Percentiles rank a stretch among this genome's conserved stretches.
Evolutionary conservation across 1,140 invertebrate species (phyloP).

Genomic region (Drosophila nigromelanica): DNA sequence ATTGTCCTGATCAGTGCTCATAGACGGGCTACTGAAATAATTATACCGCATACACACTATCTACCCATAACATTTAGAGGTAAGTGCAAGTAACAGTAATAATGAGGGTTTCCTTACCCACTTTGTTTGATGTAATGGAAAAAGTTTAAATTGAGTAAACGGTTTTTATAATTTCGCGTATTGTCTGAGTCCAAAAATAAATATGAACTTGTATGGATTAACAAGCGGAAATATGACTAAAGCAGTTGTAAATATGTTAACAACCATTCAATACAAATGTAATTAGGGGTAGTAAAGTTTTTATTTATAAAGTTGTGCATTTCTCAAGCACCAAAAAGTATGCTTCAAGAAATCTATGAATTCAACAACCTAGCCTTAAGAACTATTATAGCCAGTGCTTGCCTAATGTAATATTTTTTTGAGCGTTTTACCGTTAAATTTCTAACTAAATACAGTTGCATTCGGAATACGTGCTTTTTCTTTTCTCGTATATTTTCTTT

Average conservation of each 20-base stretch:
- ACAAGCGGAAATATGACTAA: too few species aligned
- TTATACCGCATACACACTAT: conserved; percentile 41
- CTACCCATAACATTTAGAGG: conserved; percentile 28
- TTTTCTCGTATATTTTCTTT: background rate
- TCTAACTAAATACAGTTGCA: background rate
- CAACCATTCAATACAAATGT: too few species aligned
- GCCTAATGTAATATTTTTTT: too few species aligned
- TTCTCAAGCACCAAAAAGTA: conserved; percentile 19
- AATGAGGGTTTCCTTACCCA: conserved; percentile 8
- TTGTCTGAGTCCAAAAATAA: background rate
- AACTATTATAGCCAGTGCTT: too few species aligned
- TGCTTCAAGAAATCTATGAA: conserved; percentile 6
- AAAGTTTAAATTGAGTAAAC: conserved; percentile 28
- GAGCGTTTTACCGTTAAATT: too few species aligned
- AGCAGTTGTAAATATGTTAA: too few species aligned
- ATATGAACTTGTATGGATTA: background rate
- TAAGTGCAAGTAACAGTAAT: background rate
- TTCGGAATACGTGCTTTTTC: background rate
- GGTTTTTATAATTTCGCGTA: conserved; percentile 16
- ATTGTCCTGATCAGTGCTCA: conserved; percentile 58
- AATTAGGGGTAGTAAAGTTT: background rate
- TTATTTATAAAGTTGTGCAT: background rate
- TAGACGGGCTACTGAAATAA: conserved; percentile 50
- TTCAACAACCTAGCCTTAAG: background rate
- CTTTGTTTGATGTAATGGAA: conserved; percentile 14